Evolutionary conservation across 1,140 invertebrate species (phyloP), one percentile per base, ranked within the genome.

Genomic region (Drosophila dunni): DNA sequence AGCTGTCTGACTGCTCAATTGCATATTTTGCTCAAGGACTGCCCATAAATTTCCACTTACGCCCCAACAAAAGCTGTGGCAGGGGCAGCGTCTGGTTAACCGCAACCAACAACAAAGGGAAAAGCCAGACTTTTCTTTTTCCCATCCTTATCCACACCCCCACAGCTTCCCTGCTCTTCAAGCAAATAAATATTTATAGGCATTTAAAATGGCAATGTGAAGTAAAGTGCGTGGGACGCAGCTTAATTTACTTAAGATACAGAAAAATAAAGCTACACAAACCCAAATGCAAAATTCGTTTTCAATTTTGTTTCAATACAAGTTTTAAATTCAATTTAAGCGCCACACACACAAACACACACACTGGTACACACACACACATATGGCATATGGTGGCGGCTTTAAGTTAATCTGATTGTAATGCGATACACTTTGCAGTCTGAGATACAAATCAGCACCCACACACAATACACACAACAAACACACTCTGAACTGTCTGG

Each of bases 331-430:
- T 86, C 82, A 86, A 88, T 86, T 86, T 86, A 79, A 68, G 57
- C 70, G 1, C 7, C 57, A 36, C 56, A 20, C 29, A 61, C 33
- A 42, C 33, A 45, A 13, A 50, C 46, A 62, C 44, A 60, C 24
- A 53, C n/a, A 38, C 11, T 48, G 15, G 38, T 9, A 57, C 38
- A 50, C 13, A n/a, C n/a, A 38, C 7, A 36, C 51, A 42, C 80
- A 82, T 68, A 57, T 66, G 83, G 24, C 24, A 29, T 29, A 29
- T 29, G 24, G 44, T 9, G 15, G 65, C 62, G 80, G 83, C 83
- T 78, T 88, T 78, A 89, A 89, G 76, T 89, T 88, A 88, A 88
- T 88, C 83, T 83, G 83, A 88, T 88, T 88, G 83, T 88, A 88
- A 88, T 88, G 61, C 84, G 83, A 88, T 88, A 88, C 83, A 88